These are phyloP conservation scores for Phymatocera aterrima DNA, from an alignment of 2,888 invertebrate genomes.

Conservation along the genomic window DNA sequence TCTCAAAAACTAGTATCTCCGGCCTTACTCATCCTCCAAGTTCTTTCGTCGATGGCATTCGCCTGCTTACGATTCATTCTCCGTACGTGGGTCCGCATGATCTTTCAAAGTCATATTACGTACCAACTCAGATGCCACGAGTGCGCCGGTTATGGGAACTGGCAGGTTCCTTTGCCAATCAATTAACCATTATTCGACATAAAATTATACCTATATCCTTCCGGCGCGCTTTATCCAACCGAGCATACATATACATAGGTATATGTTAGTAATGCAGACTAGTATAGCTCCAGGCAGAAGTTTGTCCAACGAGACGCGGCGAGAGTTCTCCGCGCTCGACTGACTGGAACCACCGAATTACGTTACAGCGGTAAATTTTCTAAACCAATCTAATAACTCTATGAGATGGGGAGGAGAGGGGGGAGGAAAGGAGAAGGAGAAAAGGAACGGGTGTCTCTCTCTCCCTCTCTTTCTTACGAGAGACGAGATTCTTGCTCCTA, in stretches of 20 bases:
- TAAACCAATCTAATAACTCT: slow-evolving; percentile 17
- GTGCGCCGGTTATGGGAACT: not conserved
- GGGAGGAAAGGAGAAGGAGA: too few relatives aligned
- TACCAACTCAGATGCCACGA: not conserved
- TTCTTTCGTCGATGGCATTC: too few relatives aligned
- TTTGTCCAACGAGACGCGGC: not conserved
- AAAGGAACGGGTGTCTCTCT: not conserved
- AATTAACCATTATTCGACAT: not conserved
- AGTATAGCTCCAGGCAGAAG: slow-evolving; percentile 2
- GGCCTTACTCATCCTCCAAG: too few relatives aligned
- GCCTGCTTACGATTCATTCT: not conserved
- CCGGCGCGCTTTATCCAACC: not conserved
- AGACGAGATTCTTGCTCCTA: not conserved
- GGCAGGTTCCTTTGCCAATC: not conserved
- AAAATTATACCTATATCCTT: not conserved
- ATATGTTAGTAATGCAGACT: not conserved
- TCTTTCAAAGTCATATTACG: too few relatives aligned
- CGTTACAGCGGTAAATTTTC: slow-evolving; percentile 5
- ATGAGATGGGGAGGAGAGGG: too few relatives aligned
- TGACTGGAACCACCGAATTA: slow-evolving; percentile 24
- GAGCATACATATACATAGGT: too few relatives aligned
- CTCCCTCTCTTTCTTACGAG: not conserved
- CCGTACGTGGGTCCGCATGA: not conserved
- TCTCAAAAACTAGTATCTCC: too few relatives aligned
- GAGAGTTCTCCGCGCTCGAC: not conserved